Evolutionary conservation across 2,888 invertebrate genomes (phyloP), one percentile per base, ranked within the genome.

Genomic region (Lycaena phlaeas): DNA sequence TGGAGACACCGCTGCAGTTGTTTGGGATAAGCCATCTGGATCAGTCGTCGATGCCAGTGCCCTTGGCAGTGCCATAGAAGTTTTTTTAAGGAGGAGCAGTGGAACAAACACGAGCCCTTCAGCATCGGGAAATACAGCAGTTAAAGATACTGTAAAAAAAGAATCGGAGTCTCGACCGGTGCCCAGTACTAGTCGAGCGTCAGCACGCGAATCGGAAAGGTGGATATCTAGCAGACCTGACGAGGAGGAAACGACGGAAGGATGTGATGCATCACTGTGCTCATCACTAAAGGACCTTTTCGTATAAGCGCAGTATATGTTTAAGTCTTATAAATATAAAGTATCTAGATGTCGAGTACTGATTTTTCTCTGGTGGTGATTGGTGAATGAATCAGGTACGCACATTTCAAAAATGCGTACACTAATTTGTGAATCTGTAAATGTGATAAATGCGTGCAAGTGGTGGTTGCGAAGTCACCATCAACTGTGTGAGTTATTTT

Each of bases 211-310:
- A 30, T 70, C 68, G 26, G 79, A 78, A 67, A 86, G 79, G 53
- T 91, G 91, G 91, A 89, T 88, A 54, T 69, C 84, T 7, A 79
- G 77, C 52, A 88, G 89, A 63, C 86, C 86, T 27, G 91, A 91
- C 43, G 92, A 91, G 45, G 92, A 91, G 26, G 90, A 91, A 41
- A 87, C 89, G 18, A 71, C 87, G 42, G 92, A 92, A 54, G 86
- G 90, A 15, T 93, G 93, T 74, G 94, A 94, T 57, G 90, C 92
- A 28, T 91, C 92, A 18, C 87, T 94, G 53, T 94, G 94, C 78
- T 90, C 93, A 49, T 92, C 94, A 31, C 79, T 94, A 39, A 94
- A 94, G 74, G 94, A 94, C 75, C 88, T 94, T 38, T 94, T 94
- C 69, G 94, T 93, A 64, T 94, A 94, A 88, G 58, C 61, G 54